A percentile compares a stretch with the other conserved stretches of the same genome.
phyloP scores from a whole-genome alignment of 2,113 vertebrate species.

The Eulemur rufifrons region DNA sequence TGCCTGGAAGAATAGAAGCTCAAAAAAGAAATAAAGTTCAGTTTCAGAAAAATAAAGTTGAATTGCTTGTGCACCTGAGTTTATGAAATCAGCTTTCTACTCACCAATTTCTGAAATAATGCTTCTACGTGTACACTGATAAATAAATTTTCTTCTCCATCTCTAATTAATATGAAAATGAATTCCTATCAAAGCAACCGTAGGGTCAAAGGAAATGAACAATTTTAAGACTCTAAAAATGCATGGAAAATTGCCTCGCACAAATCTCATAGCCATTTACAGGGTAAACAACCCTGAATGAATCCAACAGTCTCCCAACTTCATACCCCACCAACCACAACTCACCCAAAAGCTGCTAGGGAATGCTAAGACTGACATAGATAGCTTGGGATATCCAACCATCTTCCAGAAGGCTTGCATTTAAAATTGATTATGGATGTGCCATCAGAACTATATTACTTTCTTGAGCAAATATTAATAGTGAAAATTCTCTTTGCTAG shows the following conservation, averaged over 20 bases:
- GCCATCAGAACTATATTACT: neutral
- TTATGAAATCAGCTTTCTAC: conserved; percentile 51
- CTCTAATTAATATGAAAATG: conserved; percentile 49
- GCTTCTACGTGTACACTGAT: neutral
- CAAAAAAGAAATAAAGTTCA: conserved; percentile 46
- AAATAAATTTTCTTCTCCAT: conserved; percentile 12
- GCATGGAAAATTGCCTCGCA: neutral
- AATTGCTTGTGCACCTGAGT: conserved; percentile 48
- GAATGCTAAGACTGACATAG: too few relatives aligned
- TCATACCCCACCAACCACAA: neutral
- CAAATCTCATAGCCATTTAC: neutral
- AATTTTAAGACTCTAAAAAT: conserved; percentile 8
- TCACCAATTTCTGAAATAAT: conserved; percentile 9
- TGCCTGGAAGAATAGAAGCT: conserved; percentile 27
- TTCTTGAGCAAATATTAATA: neutral
- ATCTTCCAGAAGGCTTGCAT: neutral
- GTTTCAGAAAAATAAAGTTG: conserved; percentile 47
- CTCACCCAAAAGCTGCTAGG: neutral
- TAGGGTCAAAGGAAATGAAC: conserved; percentile 32
- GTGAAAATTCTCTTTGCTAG: neutral
- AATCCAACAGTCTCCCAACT: neutral
- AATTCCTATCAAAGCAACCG: neutral
- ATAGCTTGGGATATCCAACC: neutral
- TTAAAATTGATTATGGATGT: neutral
- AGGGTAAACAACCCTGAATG: neutral